Base-by-base conservation (phyloP, 2,888 invertebrate species). In the Liodrosophila aerea region DNA sequence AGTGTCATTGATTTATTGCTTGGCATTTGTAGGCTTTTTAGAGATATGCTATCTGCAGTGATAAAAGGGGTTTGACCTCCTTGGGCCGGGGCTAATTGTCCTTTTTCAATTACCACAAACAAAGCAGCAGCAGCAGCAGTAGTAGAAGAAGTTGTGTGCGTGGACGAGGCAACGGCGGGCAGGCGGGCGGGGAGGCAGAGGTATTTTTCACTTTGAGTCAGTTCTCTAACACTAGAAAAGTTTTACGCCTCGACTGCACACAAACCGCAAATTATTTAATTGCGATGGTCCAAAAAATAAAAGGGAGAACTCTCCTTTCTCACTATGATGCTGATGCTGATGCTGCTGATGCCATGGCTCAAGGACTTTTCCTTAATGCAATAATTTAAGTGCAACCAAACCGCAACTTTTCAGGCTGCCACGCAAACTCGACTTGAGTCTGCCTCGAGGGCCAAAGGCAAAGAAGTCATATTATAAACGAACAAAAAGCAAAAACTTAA, bases 221-320 rank as follows among this genome's bases (percentile, higher is more conserved):
- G 69, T 65, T 62, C 60, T 64, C 52, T 49, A 59, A 63, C 59
- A 54, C 70, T 65, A 34, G 34, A 57, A 63, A 76, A 73, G 54
- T 75, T 82, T 61, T 64, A 49, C 56, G 65, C 66, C 64, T 63
- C 62, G 50, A 29, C 59, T 53, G 74, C 65, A 67, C 76, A 71
- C 65, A 58, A 65, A 83, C 81, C 81, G 73, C 81, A 82, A 82
- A 82, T 82, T 81, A 82, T 82, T 82, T 83, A 84, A 82, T 82
- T 82, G 81, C 84, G 61, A 66, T 66, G 70, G 43, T 31, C n/a
- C n/a, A 33, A 37, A 4, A 22, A 37, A 33, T 12, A 52, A 36
- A 70, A 60, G 73, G 60, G 52, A 41, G 44, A 47, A 36, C 39
- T 41, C 51, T 51, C 29, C 49, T 37, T 43, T 13, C 7, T 30